Conservation (phyloP, 2,888 invertebrate species). For the Orchesellides sinensis region DNA sequence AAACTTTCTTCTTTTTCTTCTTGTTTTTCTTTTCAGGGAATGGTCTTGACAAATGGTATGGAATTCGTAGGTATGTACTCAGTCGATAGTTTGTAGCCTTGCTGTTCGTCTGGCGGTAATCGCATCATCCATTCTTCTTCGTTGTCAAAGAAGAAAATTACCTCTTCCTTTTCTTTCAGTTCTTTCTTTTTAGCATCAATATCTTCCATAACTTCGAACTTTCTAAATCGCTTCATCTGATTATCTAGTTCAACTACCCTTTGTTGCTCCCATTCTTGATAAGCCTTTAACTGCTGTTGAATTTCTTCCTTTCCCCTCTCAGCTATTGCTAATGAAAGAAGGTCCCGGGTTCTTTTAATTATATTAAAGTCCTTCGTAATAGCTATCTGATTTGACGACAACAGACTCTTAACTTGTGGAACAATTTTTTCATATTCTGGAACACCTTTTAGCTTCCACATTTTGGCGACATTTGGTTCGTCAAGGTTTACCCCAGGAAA, state of each 20-base stretch:
- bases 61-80: conserved; percentile 57
- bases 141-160: conserved; percentile 86
- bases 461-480: conserved; percentile 61
- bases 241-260: conserved; percentile 81
- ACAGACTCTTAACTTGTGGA: conserved; percentile 45
- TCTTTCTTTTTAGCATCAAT: conserved; percentile 81
- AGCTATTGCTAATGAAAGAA: conserved; percentile 77
- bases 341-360: conserved; percentile 61
- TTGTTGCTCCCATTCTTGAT: conserved; percentile 80
- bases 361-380: conserved; percentile 36
- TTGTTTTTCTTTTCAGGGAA: conserved; percentile 61
- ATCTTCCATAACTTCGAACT: conserved; percentile 78
- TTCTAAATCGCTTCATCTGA: conserved; percentile 80
- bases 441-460: conserved; percentile 63
- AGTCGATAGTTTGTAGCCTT: conserved; percentile 55
- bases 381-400: conserved; percentile 36
- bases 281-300: conserved; percentile 80
- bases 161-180: conserved; percentile 82
- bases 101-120: conserved; percentile 64
- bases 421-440: conserved; percentile 64
- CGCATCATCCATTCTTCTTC: conserved; percentile 80
- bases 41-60: conserved; percentile 47
- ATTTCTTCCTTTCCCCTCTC: conserved; percentile 81
- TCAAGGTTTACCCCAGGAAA: conserved; percentile 71
- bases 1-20: conserved; percentile 64